Evolutionary conservation across 2,888 invertebrate genomes (phyloP), one percentile per base, ranked within the genome.

Genomic region (Conomelus anceps): DNA sequence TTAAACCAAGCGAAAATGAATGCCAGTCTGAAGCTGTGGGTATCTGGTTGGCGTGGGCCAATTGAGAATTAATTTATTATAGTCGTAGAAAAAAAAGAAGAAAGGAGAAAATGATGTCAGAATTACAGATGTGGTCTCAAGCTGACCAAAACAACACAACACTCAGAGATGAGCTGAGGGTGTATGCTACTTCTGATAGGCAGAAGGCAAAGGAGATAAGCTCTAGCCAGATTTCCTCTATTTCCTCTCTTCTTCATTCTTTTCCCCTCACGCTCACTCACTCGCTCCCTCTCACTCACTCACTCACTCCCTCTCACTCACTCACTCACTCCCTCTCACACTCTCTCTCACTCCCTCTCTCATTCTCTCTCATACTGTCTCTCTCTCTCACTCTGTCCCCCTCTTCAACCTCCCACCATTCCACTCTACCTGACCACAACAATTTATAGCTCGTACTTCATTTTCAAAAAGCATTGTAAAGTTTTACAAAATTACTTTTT

Each of bases 171-270:
- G 26, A 26, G 4, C 11, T 26, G 26, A 26, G 26, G 4, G 26
- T 7, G 4, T 4, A 26, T 26, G 26, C 4, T 4, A 26, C 4
- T 26, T 26, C 4, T 26, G 11, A 11, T 26, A 26, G 11, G 26
- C 4, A 26, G 26, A 13, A 34, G 34, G 17, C 9, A 34, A 17
- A 34, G 34, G 17, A 1, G 17, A 13, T 9, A 23, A 85, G 17
- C n/a, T 23, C 20, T 23, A 22, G 17, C 24, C 9, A 1, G 23
- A 7, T 87, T 22, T 22, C 3, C 89, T 90, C 91, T 91, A 91
- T 91, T 91, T 23, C 88, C 85, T 22, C 24, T 91, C 91, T 91
- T 91, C 90, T 91, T 90, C 86, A 88, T 89, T 89, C 89, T 86
- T 86, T 87, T 89, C 89, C 89, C 88, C 88, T 86, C 84, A 23